phyloP scores from a whole-genome alignment of 2,797 vertebrate species.

The Scarus forsteni region DNA sequence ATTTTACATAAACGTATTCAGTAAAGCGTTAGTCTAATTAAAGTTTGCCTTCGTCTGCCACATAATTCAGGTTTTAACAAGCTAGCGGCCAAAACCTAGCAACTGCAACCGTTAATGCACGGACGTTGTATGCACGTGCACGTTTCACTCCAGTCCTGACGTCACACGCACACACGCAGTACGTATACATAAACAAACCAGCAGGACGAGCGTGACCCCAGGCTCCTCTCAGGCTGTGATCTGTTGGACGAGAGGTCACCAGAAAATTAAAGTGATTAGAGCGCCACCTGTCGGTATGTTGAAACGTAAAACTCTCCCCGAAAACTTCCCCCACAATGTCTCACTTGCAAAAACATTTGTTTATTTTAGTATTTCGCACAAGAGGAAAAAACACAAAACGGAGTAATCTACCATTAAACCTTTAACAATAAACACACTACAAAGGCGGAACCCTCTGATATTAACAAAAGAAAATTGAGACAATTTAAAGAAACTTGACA shows the following conservation, averaged over 20 bases:
- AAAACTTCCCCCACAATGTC: too few relatives aligned
- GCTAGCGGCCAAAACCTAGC: neutral
- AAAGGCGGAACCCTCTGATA: too few relatives aligned
- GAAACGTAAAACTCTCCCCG: neutral
- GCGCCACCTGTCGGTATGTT: constrained; percentile 61
- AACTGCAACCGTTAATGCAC: neutral
- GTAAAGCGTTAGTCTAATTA: neutral
- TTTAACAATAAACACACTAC: too few relatives aligned
- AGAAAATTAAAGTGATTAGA: constrained; percentile 16
- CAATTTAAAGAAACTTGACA: too few relatives aligned
- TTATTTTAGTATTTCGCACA: too few relatives aligned
- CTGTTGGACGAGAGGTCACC: neutral
- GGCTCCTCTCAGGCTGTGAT: neutral
- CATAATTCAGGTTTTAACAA: neutral
- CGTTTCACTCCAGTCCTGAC: constrained; percentile 1
- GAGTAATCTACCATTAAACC: too few relatives aligned
- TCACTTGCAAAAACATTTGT: too few relatives aligned
- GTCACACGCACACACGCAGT: neutral
- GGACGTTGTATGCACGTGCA: constrained; percentile 28
- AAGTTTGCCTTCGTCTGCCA: neutral
- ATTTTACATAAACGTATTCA: neutral
- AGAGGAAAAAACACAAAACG: too few relatives aligned
- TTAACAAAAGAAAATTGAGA: too few relatives aligned
- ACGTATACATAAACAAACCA: neutral
- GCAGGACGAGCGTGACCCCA: constrained; percentile 24